Conservation (phyloP, 2,797 vertebrate genomes). For the Pelodytes ibericus region DNA sequence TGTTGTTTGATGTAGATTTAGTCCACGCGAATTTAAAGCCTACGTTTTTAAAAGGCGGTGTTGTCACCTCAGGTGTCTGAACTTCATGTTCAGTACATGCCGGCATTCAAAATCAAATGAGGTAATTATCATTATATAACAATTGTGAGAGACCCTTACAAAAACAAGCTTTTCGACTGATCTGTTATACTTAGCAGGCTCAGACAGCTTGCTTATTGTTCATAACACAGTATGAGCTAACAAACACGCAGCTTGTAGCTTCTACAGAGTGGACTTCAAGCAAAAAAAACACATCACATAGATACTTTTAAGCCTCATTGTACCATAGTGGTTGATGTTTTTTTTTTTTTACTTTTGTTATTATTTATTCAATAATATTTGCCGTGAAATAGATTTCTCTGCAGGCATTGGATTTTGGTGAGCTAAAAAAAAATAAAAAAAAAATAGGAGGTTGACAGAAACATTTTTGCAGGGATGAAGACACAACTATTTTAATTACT, state of each 20-base stretch:
- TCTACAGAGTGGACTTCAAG: constrained; percentile 43
- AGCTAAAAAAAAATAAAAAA: background rate
- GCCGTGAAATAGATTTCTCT: background rate
- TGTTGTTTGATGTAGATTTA: constrained; percentile 18
- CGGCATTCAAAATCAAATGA: constrained; percentile 39
- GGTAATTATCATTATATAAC: constrained; percentile 51
- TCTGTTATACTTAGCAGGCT: constrained; percentile 26
- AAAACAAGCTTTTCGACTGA: constrained; percentile 11
- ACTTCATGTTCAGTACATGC: constrained; percentile 36
- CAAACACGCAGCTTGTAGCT: constrained; percentile 22
- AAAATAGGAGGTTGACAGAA: no score
- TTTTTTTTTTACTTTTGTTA: background rate
- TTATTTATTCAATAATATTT: background rate
- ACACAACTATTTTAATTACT: no score
- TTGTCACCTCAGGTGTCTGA: constrained; percentile 45
- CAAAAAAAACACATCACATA: constrained; percentile 30
- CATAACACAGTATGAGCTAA: constrained; percentile 20
- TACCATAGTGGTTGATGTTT: background rate
- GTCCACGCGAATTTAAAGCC: constrained; percentile 4
- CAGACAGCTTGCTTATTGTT: constrained; percentile 37
- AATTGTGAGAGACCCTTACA: constrained; percentile 32
- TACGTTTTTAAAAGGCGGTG: constrained; percentile 1
- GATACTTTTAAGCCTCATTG: constrained; percentile 2
- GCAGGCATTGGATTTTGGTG: background rate
- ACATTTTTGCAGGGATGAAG: no score